Conservation (phyloP, 1,140 invertebrate species). For the Drosophila tropicalis region DNA sequence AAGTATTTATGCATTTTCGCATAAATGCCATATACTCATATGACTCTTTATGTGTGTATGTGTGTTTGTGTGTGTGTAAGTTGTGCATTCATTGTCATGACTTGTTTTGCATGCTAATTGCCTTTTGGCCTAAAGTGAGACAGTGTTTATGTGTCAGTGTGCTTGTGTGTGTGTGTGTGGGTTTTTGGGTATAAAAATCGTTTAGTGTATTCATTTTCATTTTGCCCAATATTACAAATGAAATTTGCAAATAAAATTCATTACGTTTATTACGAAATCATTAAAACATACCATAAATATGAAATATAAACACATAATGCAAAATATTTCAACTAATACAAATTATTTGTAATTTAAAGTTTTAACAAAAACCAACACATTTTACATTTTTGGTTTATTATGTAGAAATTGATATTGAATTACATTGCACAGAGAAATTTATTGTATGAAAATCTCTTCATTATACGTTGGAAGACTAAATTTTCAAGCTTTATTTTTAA, state of each 20-base stretch:
- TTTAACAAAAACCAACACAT: too few species aligned
- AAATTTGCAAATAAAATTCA: constrained; percentile 6
- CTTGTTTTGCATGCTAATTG: constrained; percentile 80
- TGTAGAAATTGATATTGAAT: too few species aligned
- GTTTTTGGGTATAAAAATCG: constrained; percentile 28
- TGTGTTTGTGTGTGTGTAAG: constrained; percentile 39
- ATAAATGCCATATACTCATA: constrained; percentile 47
- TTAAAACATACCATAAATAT: not conserved
- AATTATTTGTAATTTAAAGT: too few species aligned
- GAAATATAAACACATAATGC: not conserved
- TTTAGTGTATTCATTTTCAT: constrained; percentile 54
- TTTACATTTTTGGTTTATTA: too few species aligned
- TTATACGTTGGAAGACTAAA: too few species aligned
- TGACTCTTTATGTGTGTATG: not conserved
- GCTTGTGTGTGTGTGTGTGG: constrained; percentile 8
- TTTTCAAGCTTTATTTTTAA: too few species aligned
- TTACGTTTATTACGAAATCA: not conserved
- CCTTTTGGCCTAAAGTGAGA: constrained; percentile 27
- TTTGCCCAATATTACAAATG: constrained; percentile 28
- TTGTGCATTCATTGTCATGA: constrained; percentile 66
- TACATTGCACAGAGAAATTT: too few species aligned
- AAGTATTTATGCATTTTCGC: constrained; percentile 66
- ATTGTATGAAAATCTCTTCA: too few species aligned
- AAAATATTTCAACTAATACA: too few species aligned
- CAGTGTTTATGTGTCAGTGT: not conserved